phyloP scores from a whole-genome alignment of 2,888 invertebrate genomes.

The Lasioglossum oenotherae region DNA sequence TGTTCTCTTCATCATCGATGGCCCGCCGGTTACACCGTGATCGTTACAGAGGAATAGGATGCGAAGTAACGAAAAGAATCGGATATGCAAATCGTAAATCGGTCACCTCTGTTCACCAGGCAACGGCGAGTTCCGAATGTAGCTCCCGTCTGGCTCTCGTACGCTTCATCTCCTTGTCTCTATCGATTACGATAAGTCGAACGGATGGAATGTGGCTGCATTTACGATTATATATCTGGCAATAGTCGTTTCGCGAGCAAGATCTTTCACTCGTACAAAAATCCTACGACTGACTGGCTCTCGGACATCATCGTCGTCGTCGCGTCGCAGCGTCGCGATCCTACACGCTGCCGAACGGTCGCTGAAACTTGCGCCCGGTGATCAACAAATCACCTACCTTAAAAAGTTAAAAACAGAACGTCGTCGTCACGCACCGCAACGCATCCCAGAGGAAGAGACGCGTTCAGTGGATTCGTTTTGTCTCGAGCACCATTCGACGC shows the following conservation, averaged over 20 bases:
- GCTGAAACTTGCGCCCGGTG: not conserved
- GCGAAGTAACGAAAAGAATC: not conserved
- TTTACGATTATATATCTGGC: slow-evolving; percentile 62
- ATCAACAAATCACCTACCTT: slow-evolving; percentile 4
- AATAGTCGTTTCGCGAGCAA: slow-evolving; percentile 59
- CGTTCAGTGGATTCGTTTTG: not conserved
- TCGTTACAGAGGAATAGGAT: slow-evolving; percentile 26
- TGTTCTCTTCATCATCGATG: slow-evolving; percentile 21
- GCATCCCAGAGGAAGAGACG: not conserved
- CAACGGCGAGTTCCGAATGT: slow-evolving; percentile 32
- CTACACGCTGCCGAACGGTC: not conserved
- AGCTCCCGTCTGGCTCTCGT: slow-evolving; percentile 26
- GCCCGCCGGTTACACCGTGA: slow-evolving; percentile 57
- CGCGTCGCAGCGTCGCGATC: not conserved
- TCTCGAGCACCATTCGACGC: slow-evolving; percentile 15
- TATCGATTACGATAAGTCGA: slow-evolving; percentile 59
- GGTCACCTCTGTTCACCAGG: slow-evolving; percentile 39
- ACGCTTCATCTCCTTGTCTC: slow-evolving; percentile 33
- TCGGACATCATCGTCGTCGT: not conserved
- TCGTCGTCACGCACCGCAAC: slow-evolving; percentile 33
- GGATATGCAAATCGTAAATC: slow-evolving; percentile 45
- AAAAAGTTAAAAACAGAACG: slow-evolving; percentile 13
- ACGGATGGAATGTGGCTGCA: slow-evolving; percentile 73
- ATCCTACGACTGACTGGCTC: slow-evolving; percentile 48
- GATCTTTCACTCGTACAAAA: slow-evolving; percentile 57